Base-by-base conservation (phyloP, 2,888 invertebrate species). In the Chirona hameri region DNA sequence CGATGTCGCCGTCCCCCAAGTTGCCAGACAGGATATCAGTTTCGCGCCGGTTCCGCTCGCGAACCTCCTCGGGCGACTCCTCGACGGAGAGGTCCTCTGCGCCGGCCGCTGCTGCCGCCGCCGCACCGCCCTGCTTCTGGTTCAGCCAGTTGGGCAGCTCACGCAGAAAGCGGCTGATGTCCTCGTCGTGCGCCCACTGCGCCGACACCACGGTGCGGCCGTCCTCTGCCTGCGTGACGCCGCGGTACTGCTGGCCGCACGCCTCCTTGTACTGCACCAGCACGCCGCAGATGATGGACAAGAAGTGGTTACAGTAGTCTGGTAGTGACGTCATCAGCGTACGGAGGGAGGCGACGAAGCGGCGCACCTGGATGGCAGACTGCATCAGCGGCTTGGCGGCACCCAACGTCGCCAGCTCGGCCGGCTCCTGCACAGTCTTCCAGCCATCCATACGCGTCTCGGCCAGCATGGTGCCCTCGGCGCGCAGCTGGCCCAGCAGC, bases 1-100 rank as follows among this genome's bases (percentile, higher is more conserved):
- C 92, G 39, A 97, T 94, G 48, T 94, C 93, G 12, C 95, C 94
- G 87, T 97, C 96, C 9, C 95, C 95, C 29, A 97, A 89, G 87
- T 97, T 98, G 83, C 95, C 94, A 27, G 96, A 97, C 18, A 98
- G 90, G 87, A 98, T 97, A 88, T 96, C 95, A 0, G 97, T 96
- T 88, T 98, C 98, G 82, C 95, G 93, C 83, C 93, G 90, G 88
- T 95, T 95, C 84, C 81, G 89, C 46, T 88, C 87, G 85, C 87
- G 88, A 12, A 84, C 84, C 82, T 84, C 85, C 29, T 84, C 84
- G n/a, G 84, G 85, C 72, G 83, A 84, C 81, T 85, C 85, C 81
- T 84, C 85, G 18, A 83, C 83, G n/a, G 83, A 83, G 24, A 84
- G 65, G 55, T 80, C 82, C 57, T 81, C 60, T 21, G 83, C 83